These are phyloP conservation scores for Antedon mediterranea DNA, from an alignment of 53 echinoderm and acorn worm species.

Conservation along the genomic window DNA sequence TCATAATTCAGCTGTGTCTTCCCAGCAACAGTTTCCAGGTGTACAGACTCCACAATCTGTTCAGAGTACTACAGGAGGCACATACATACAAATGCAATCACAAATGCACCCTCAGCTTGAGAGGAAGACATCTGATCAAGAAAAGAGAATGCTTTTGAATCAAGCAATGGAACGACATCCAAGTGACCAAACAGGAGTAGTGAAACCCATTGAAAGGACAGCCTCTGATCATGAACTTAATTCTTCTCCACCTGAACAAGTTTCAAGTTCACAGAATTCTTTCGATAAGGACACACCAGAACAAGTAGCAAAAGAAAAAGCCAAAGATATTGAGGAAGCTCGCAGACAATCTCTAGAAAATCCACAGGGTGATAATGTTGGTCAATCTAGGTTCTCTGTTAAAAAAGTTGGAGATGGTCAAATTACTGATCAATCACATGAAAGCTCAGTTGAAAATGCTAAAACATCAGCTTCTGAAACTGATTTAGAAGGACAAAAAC, in stretches of 20 bases:
- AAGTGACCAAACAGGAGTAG: too few relatives aligned
- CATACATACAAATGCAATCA: not conserved
- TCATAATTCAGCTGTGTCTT: not conserved
- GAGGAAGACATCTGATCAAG: not conserved
- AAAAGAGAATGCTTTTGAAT: not conserved
- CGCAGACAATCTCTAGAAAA: not conserved
- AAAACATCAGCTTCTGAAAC: not conserved
- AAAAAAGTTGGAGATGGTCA: not conserved
- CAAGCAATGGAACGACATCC: too few relatives aligned
- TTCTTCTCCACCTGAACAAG: not conserved
- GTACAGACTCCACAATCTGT: not conserved
- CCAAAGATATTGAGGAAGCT: not conserved
- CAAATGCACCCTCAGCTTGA: not conserved
- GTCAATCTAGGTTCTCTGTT: not conserved
- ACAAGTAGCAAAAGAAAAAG: not conserved
- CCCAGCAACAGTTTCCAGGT: not conserved
- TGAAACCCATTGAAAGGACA: not conserved
- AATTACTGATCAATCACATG: not conserved
- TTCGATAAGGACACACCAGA: not conserved
- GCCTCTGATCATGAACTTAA: not conserved
- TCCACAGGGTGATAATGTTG: not conserved
- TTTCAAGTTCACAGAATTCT: not conserved
- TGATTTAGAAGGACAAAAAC: not conserved
- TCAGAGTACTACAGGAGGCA: not conserved
- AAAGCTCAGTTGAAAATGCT: not conserved